Percentiles rank a stretch among this genome's conserved stretches.
Evolutionary conservation across 2,797 vertebrate genomes (phyloP).

Genomic region (Leuciscus waleckii): DNA sequence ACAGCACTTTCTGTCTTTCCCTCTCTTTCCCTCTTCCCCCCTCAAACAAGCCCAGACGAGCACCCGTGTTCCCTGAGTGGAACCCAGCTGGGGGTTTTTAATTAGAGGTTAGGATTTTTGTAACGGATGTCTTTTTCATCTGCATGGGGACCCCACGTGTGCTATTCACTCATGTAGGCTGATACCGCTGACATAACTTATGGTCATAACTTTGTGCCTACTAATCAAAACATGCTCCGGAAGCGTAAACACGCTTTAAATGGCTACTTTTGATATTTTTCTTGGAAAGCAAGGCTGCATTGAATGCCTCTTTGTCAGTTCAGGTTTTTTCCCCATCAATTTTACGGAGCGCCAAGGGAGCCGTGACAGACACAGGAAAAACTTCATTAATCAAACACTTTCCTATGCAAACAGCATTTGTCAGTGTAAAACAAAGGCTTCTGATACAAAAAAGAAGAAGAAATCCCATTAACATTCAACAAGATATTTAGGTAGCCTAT

Average conservation of each 20-base stretch:
- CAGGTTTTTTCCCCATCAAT: conserved; percentile 62
- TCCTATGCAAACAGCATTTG: conserved; percentile 67
- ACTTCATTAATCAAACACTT: conserved; percentile 73
- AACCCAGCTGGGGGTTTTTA: conserved; percentile 65
- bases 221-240: conserved; percentile 58
- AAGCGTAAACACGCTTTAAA: conserved; percentile 54
- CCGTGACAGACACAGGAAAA: conserved; percentile 59
- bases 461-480: conserved; percentile 59
- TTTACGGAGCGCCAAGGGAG: conserved; percentile 51
- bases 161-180: conserved; percentile 49
- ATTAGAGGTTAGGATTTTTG: conserved; percentile 61
- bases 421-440: conserved; percentile 68
- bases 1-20: conserved; percentile 63
- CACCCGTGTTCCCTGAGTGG: conserved; percentile 45
- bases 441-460: conserved; percentile 49
- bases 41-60: conserved; percentile 32
- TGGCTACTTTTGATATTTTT: conserved; percentile 62
- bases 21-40: conserved; percentile 29
- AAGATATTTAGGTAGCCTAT: conserved; percentile 59
- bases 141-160: conserved; percentile 44
- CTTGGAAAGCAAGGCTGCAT: conserved; percentile 53
- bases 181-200: conserved; percentile 64
- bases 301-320: conserved; percentile 69
- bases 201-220: conserved; percentile 53
- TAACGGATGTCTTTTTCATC: conserved; percentile 38